Evolutionary conservation across 2,113 vertebrate species (phyloP), one percentile per base, ranked within the genome.

Genomic region (Syngnathus floridae): DNA sequence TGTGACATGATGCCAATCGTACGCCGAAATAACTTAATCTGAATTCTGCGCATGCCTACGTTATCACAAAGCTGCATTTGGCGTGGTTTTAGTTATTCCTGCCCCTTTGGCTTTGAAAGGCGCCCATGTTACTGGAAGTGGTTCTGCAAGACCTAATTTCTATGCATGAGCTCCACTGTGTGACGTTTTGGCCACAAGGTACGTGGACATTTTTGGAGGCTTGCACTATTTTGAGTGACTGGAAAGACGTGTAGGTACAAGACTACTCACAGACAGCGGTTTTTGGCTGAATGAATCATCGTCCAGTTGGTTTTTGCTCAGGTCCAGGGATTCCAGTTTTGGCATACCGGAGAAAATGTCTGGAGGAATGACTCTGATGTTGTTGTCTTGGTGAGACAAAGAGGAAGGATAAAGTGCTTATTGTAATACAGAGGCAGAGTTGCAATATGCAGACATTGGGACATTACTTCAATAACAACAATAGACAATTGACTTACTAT

Each of bases 221-320:
- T 21, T 60, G 58, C 19, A 41, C 10, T 40, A 40, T 40, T 60
- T 60, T 21, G 10, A 58, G 35, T 4, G 8, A 43, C 38, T 43
- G 59, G 59, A 61, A 43, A 61, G 40, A 22, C 8, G 21, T 26
- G 38, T 41, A 61, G 59, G 59, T 43, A 35, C 14, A 49, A 72
- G 17, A 55, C 37, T 62, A 82, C 72, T 71, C 65, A 92, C 91
- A 76, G 77, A 77, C 72, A 93, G 90, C 0, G 86, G 77, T 12
- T 82, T 74, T 4, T 65, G 77, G 62, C 78, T 77, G 55, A 93
- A 77, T 0, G 90, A 87, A 1, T 69, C 70, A 45, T 90, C 87
- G 0, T 83, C 80, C 69, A 94, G 83, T 26, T 79, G 65, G 84
- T 94, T 95, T 49, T 85, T 85, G 82, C 91, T 93, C 70, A 93